A percentile compares a stretch with the other conserved stretches of the same genome.
Evolutionary conservation across 2,113 vertebrate genomes (phyloP).

Genomic region (Urocolius indicus): DNA sequence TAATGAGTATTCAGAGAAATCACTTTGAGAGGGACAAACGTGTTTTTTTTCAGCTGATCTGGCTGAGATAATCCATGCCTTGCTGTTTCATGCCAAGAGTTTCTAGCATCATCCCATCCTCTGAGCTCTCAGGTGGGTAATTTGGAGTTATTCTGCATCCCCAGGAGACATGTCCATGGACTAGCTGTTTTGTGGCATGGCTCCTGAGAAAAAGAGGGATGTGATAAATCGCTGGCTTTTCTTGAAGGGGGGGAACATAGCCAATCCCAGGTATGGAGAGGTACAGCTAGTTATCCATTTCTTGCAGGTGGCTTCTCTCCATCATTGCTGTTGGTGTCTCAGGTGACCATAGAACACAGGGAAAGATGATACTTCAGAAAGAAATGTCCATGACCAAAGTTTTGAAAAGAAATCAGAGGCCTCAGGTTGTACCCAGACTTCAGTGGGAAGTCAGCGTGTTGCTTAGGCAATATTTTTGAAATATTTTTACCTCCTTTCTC

Average conservation of each 20-base stretch:
- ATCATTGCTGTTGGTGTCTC: fast-evolving
- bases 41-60: background rate
- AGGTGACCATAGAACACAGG: background rate
- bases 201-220: background rate
- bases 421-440: background rate
- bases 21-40: background rate
- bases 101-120: background rate
- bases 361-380: background rate
- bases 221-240: background rate
- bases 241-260: background rate
- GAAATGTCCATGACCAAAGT: background rate
- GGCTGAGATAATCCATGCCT: background rate
- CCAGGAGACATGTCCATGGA: background rate
- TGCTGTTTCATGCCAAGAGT: background rate
- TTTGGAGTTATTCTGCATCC: background rate
- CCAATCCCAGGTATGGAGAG: background rate
- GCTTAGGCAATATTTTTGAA: background rate
- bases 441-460: background rate
- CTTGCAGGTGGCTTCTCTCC: background rate
- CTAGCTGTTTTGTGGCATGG: background rate
- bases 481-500: background rate
- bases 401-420: background rate
- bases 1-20: background rate
- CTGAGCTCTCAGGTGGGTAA: background rate
- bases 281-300: background rate